Conservation (phyloP, 2,797 vertebrate genomes). For the Brachyrhaphis roseni region DNA sequence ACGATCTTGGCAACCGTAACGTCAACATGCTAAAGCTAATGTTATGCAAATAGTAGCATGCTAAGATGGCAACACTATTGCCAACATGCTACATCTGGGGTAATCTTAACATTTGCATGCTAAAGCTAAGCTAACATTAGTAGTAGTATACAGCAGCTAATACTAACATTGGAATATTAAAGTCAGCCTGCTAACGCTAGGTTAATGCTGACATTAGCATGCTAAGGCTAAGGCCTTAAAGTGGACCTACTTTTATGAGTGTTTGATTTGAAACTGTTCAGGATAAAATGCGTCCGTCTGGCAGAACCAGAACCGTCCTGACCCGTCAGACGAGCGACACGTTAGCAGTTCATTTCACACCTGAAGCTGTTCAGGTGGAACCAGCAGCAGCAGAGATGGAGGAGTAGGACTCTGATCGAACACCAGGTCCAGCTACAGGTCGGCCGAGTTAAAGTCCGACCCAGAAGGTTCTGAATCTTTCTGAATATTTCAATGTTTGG, state of each 20-base stretch:
- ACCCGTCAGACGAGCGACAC: neutral
- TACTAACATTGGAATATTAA: too few relatives aligned
- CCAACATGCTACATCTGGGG: neutral
- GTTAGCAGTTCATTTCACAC: neutral
- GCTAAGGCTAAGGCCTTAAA: neutral
- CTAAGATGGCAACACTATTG: neutral
- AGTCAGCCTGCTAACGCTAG: too few relatives aligned
- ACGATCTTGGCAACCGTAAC: too few relatives aligned
- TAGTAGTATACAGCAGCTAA: too few relatives aligned
- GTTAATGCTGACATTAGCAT: neutral
- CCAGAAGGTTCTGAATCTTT: neutral
- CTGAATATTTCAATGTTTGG: neutral
- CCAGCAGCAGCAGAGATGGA: neutral
- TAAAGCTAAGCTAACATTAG: neutral
- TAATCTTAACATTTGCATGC: neutral
- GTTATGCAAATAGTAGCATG: neutral
- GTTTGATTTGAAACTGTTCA: neutral
- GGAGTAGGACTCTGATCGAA: neutral
- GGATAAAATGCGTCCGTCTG: neutral
- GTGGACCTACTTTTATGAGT: neutral
- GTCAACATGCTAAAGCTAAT: neutral
- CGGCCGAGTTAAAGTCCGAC: too few relatives aligned
- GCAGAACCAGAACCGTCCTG: constrained; percentile 1
- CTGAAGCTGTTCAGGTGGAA: neutral
- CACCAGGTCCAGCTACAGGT: neutral